Conservation (phyloP, 2,888 invertebrate genomes). For the Papilio gigon region DNA sequence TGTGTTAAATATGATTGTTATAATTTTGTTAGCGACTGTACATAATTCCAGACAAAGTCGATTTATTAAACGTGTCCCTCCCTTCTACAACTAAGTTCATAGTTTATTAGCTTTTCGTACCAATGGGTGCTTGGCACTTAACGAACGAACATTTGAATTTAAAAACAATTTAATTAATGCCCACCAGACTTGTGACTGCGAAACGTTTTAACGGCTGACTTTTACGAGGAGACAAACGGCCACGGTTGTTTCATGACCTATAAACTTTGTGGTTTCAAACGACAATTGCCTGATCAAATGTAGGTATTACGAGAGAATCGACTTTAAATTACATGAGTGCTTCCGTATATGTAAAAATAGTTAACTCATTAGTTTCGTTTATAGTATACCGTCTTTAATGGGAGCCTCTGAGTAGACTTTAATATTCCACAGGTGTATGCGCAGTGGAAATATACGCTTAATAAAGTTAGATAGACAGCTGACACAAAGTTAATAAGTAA, state of each 20-base stretch:
- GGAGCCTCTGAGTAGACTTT: no score
- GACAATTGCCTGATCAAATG: slow-evolving; percentile 12
- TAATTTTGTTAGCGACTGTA: not conserved
- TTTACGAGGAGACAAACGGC: slow-evolving; percentile 29
- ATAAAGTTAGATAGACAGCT: no score
- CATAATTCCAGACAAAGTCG: not conserved
- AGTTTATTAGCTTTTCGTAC: slow-evolving; percentile 41
- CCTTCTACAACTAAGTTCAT: not conserved
- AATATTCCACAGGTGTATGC: no score
- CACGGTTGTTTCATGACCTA: slow-evolving; percentile 26
- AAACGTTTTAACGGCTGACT: slow-evolving; percentile 8
- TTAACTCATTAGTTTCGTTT: no score
- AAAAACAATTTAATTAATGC: slow-evolving; percentile 38
- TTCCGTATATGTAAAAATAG: not conserved
- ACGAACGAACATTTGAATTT: slow-evolving; percentile 41
- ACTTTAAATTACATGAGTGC: not conserved
- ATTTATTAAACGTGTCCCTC: not conserved
- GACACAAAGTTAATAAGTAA: no score
- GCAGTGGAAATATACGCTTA: no score
- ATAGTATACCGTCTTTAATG: no score
- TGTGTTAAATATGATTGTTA: no score
- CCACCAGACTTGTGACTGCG: slow-evolving; percentile 28
- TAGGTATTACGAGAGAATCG: not conserved
- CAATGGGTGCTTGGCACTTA: slow-evolving; percentile 44
- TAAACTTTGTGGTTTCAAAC: slow-evolving; percentile 24